phyloP scores from a whole-genome alignment of 2,888 invertebrate species.

The Gortyna flavago region DNA sequence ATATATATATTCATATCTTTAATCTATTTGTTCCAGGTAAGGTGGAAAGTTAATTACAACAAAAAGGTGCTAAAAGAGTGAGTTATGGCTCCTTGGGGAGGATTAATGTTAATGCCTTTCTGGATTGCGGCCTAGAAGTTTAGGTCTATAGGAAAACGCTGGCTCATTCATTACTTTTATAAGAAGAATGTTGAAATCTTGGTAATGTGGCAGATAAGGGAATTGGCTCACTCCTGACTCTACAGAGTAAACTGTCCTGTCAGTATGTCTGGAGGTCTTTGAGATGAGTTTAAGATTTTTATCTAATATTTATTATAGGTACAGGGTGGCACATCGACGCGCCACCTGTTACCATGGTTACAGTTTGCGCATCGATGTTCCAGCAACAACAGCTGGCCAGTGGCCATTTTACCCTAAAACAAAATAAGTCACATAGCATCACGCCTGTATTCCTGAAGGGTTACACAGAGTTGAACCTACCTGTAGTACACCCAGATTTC shows the following conservation, averaged over 20 bases:
- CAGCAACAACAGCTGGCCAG: not conserved
- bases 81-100: constrained; percentile 29
- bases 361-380: not conserved
- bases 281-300: not conserved
- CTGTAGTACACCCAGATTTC: not conserved
- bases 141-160: constrained; percentile 16
- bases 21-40: constrained; percentile 60
- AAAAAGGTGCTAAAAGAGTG: constrained; percentile 35
- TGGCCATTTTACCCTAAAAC: not conserved
- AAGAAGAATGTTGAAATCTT: constrained; percentile 12
- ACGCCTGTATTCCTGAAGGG: not conserved
- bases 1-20: constrained; percentile 19
- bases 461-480: not conserved
- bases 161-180: constrained; percentile 35
- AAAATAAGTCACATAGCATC: not conserved
- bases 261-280: not conserved
- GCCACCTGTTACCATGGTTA: not conserved
- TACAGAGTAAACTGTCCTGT: not conserved
- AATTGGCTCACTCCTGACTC: not conserved
- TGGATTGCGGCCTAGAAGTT: constrained; percentile 13
- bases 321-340: no score
- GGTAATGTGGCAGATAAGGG: not conserved
- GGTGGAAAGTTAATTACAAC: constrained; percentile 26
- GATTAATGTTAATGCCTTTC: constrained; percentile 10
- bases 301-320: no score